Evolutionary conservation across 2,888 invertebrate genomes (phyloP), one percentile per base, ranked within the genome.

Genomic region (Villa cingulata): DNA sequence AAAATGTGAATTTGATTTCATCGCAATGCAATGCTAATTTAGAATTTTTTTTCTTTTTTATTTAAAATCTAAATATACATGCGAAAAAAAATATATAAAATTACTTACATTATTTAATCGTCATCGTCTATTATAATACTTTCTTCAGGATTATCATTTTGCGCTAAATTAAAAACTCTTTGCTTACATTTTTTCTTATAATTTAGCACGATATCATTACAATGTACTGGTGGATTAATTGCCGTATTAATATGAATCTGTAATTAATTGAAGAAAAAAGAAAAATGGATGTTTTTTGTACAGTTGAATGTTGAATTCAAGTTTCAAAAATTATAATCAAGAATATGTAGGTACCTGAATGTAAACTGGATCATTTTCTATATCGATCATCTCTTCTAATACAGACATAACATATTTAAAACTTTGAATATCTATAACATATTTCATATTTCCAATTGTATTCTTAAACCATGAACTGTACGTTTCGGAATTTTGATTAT

Each of bases 401-500:
- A 62, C 50, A 4, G 51, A 48, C 4, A 68, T 49, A 14, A 61
- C 46, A 14, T 54, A 48, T 49, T 62, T 61, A 48, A 67, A 67
- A 43, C 61, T 59, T 14, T 59, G 59, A 1, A 51, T 20, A 14
- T 55, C 56, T 2, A 66, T 48, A 3, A 54, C 44, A 46, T 61
- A 62, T 19, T 63, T 64, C 64, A 67, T 66, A 54, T 68, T 66
- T 1, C 62, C 62, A 34, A 67, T 61, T 36, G 64, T 56, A 17
- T 58, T 59, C 36, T 66, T 68, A 43, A 65, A 68, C 68, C 67
- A 67, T 20, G 59, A 45, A 10, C 42, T 37, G 36, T 51, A 51
- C 3, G 44, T 41, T 29, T 47, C 51, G 23, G 20, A 48, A 19
- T 39, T 43, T 43, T 15, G 43, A 6, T 17, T 5, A 17, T 2